These are phyloP conservation scores for Papilio demoleus DNA, from an alignment of 2,888 invertebrate species.

Conservation along the genomic window DNA sequence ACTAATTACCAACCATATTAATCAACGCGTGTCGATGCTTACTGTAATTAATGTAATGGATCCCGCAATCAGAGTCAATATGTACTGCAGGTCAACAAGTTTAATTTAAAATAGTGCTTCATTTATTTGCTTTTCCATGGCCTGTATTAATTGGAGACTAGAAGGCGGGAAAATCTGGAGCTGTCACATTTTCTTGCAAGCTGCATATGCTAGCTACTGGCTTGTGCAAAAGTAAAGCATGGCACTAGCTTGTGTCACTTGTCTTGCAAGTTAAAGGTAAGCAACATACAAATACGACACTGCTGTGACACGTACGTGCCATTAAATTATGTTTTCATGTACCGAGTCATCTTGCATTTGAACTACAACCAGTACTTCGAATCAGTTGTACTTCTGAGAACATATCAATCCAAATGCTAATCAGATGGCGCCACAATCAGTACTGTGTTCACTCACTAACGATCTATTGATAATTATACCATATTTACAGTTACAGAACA, in stretches of 20 bases:
- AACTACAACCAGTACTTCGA: too few species aligned
- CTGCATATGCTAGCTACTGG: too few species aligned
- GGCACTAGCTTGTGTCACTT: too few species aligned
- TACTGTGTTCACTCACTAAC: constrained; percentile 15
- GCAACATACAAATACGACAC: too few species aligned
- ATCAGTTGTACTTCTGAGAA: too few species aligned
- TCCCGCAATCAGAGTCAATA: neutral
- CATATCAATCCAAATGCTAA: constrained; percentile 17
- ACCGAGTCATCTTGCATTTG: too few species aligned
- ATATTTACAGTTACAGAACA: neutral
- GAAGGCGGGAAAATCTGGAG: too few species aligned
- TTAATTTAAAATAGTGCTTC: constrained; percentile 10
- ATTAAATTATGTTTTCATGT: too few species aligned
- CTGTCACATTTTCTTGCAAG: too few species aligned
- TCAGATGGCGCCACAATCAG: constrained; percentile 29
- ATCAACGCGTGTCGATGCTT: constrained; percentile 9
- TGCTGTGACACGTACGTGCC: too few species aligned
- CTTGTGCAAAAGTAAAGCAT: too few species aligned
- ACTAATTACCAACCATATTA: constrained; percentile 1
- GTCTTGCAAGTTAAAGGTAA: too few species aligned
- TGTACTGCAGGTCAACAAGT: constrained; percentile 9
- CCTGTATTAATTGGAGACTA: neutral
- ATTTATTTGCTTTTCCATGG: neutral
- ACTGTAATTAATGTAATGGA: constrained; percentile 11
- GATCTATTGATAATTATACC: constrained; percentile 43